Conservation (phyloP, 2,113 vertebrate species). For the Pitta sordida region DNA sequence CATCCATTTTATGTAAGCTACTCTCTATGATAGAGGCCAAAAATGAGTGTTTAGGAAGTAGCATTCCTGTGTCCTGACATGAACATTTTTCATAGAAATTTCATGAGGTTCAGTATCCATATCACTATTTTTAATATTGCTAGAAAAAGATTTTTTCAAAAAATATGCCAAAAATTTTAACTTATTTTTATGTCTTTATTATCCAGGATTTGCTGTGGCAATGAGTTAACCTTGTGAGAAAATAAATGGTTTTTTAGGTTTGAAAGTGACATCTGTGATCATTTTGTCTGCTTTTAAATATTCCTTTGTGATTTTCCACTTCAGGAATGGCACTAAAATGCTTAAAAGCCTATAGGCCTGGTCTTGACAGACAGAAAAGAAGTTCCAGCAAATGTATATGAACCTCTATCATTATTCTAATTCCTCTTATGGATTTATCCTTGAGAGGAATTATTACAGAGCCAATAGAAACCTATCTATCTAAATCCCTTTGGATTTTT, state of each 20-base stretch:
- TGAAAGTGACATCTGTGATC: neutral
- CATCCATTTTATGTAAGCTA: neutral
- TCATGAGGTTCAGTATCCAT: neutral
- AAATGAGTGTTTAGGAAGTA: neutral
- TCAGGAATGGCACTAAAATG: neutral
- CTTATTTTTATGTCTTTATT: neutral
- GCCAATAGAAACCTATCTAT: neutral
- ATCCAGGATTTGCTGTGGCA: neutral
- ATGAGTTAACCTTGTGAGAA: neutral
- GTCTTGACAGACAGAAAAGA: neutral
- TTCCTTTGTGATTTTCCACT: neutral
- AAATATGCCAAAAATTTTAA: neutral
- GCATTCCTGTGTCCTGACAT: neutral
- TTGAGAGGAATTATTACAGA: neutral
- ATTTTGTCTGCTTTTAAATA: neutral
- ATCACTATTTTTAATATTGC: neutral
- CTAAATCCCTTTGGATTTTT: slow-evolving; percentile 11
- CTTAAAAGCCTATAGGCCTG: neutral
- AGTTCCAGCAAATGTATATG: neutral
- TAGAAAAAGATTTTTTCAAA: neutral
- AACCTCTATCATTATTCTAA: slow-evolving; percentile 7
- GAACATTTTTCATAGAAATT: neutral
- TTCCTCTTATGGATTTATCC: neutral
- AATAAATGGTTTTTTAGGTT: neutral
- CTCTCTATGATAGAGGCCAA: neutral